phyloP scores from a whole-genome alignment of 2,797 vertebrate genomes.

The Vireo griseus region DNA sequence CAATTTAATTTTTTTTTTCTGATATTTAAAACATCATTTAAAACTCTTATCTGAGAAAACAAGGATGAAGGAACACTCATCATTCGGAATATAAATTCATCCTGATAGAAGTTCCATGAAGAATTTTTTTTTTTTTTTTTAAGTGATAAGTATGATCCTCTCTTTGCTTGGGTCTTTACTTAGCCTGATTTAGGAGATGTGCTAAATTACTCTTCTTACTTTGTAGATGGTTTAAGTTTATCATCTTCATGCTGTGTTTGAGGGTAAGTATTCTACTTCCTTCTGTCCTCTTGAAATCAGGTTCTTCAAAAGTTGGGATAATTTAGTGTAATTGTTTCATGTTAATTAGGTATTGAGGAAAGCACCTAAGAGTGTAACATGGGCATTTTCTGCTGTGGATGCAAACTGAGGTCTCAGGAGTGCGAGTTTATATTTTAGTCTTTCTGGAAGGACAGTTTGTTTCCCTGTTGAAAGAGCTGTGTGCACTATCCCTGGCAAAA shows the following conservation, averaged over 20 bases:
- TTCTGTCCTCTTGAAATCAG: not conserved
- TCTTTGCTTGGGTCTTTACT: not conserved
- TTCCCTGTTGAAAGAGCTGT: not conserved
- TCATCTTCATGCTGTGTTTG: not conserved
- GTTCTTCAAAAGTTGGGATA: not conserved
- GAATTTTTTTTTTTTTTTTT: not conserved
- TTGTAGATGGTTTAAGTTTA: not conserved
- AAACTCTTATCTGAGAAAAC: not conserved
- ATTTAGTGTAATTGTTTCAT: not conserved
- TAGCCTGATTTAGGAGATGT: not conserved
- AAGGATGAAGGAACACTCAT: not conserved
- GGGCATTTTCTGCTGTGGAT: not conserved
- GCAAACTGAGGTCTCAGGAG: not conserved
- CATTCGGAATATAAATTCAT: not conserved
- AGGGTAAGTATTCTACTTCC: not conserved
- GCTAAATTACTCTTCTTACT: not conserved
- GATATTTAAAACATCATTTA: not conserved
- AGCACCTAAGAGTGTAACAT: accelerated
- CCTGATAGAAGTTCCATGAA: not conserved
- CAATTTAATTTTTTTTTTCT: not conserved
- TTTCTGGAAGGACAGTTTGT: not conserved
- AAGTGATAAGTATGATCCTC: not conserved
- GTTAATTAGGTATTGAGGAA: not conserved
- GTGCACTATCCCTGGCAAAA: not conserved
- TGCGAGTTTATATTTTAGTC: not conserved